Evolutionary conservation across 2,797 vertebrate genomes (phyloP).

Genomic region (Clamator glandarius): DNA sequence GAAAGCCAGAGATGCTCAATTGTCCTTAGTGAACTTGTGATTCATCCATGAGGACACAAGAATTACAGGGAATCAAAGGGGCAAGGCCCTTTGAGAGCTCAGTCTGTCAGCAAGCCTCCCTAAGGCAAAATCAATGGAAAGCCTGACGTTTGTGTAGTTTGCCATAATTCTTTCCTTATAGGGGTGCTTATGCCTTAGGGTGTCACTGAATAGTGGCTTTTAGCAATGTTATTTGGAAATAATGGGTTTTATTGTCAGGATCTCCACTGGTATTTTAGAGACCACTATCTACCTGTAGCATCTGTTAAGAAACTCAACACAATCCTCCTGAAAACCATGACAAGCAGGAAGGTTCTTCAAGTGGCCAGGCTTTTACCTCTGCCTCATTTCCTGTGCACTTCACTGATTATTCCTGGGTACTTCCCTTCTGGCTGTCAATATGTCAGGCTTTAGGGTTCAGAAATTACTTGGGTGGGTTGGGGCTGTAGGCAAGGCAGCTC

Average conservation of each 20-base stretch:
- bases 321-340: background rate
- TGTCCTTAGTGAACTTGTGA: background rate
- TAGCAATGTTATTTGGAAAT: background rate
- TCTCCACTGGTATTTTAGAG: background rate
- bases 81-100: rapidly evolving
- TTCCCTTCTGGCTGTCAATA: background rate
- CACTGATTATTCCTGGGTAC: background rate
- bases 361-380: background rate
- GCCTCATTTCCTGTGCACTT: background rate
- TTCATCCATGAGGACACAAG: background rate
- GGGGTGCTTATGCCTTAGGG: background rate
- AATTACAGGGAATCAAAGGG: background rate
- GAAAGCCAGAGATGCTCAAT: background rate
- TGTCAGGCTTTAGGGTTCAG: background rate
- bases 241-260: background rate
- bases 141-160: background rate
- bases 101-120: background rate
- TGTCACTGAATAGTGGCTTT: background rate
- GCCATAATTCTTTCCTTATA: background rate
- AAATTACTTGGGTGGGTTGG: background rate
- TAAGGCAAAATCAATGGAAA: background rate
- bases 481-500: background rate
- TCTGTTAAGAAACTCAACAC: background rate
- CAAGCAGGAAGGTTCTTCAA: background rate
- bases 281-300: background rate